Evolutionary conservation across 2,113 vertebrate species (phyloP).

Genomic region (Chaetura pelagica): DNA sequence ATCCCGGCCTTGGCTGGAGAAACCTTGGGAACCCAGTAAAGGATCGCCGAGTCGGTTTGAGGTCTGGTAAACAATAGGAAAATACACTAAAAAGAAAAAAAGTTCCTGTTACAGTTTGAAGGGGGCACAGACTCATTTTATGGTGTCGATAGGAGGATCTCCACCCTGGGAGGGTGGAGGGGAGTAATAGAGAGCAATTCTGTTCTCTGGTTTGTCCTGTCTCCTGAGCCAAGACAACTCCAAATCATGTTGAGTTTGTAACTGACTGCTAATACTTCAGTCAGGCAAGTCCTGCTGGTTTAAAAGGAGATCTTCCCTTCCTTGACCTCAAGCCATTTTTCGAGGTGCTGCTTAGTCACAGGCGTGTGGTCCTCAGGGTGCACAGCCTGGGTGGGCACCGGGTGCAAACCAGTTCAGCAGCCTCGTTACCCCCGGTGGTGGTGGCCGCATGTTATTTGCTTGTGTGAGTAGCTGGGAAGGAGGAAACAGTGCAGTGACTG

Average conservation of each 20-base stretch:
- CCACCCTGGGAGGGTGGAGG: no score
- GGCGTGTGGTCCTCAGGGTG: background rate
- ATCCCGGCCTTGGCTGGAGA: background rate
- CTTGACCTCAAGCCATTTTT: background rate
- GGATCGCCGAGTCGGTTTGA: background rate
- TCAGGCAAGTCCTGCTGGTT: background rate
- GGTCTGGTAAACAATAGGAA: background rate
- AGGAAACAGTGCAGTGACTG: background rate
- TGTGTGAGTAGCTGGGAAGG: background rate
- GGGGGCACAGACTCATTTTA: no score
- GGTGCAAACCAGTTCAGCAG: background rate
- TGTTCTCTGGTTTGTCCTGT: no score
- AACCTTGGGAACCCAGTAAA: background rate
- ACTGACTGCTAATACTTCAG: fast-evolving
- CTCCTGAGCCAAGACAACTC: background rate
- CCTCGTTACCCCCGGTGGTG: background rate
- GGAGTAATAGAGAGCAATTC: no score
- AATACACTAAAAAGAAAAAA: fast-evolving
- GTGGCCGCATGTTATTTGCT: background rate
- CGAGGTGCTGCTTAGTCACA: background rate
- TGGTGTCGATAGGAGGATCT: no score
- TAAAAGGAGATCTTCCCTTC: background rate
- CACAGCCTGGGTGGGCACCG: background rate
- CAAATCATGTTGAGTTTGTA: background rate
- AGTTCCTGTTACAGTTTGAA: no score